These are phyloP conservation scores for Saccostrea glomerata DNA, from an alignment of 1,140 invertebrate species.

Conservation along the genomic window DNA sequence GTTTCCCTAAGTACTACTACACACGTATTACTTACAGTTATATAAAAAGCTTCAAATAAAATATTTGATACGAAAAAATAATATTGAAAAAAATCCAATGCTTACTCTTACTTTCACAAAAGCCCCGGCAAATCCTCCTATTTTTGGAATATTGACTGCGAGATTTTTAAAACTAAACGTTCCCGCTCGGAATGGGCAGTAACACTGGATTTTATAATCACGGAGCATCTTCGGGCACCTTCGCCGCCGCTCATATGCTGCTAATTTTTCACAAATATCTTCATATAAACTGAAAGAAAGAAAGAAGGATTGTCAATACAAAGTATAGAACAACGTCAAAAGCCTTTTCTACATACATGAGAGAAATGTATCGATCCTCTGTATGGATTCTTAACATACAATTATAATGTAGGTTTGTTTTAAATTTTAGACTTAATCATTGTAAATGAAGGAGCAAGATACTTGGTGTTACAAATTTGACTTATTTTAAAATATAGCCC, in stretches of 20 bases:
- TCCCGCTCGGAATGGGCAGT: slow-evolving; percentile 68
- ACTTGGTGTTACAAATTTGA: too few species aligned
- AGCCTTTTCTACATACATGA: too few species aligned
- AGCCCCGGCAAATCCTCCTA: slow-evolving; percentile 67
- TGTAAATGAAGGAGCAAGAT: too few species aligned
- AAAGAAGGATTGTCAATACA: background rate
- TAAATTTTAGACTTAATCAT: too few species aligned
- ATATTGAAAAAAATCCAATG: slow-evolving; percentile 41
- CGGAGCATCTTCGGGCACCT: slow-evolving; percentile 65
- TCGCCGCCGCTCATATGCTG: slow-evolving; percentile 60
- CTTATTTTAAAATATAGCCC: too few species aligned
- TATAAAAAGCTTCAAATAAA: background rate
- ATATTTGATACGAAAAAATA: background rate
- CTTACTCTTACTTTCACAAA: slow-evolving; percentile 71
- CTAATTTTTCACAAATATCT: slow-evolving; percentile 68
- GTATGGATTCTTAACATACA: too few species aligned
- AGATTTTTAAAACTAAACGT: slow-evolving; percentile 65
- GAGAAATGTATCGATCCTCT: too few species aligned
- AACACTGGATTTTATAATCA: slow-evolving; percentile 63
- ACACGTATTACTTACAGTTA: background rate
- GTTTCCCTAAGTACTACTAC: too few species aligned
- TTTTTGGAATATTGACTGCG: slow-evolving; percentile 68
- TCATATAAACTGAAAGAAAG: slow-evolving; percentile 68
- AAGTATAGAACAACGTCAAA: too few species aligned
- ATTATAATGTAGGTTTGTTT: too few species aligned